Evolutionary conservation across 2,113 vertebrate genomes (phyloP).

Genomic region (Okapia johnstoni): DNA sequence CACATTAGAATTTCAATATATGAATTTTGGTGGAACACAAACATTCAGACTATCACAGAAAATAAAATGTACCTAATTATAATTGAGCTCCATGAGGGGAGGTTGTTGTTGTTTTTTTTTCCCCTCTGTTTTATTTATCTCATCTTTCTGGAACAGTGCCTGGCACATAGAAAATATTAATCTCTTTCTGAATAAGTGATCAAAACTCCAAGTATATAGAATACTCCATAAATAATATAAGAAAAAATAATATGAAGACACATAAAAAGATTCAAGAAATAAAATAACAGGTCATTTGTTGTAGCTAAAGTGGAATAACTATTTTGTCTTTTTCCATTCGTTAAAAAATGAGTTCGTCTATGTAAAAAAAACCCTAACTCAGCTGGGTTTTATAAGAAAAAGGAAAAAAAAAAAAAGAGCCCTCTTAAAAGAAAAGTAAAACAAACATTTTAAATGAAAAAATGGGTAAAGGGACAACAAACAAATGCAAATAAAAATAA

Average conservation of each 20-base stretch:
- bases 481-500: neutral
- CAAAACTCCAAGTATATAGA: neutral
- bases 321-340: neutral
- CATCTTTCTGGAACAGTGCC: neutral
- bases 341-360: neutral
- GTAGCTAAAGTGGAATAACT: neutral
- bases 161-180: neutral
- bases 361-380: neutral
- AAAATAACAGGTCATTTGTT: neutral
- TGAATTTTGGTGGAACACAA: neutral
- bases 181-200: neutral
- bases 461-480: neutral
- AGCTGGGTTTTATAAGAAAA: neutral
- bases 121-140: neutral
- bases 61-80: neutral
- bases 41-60: neutral
- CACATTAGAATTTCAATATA: neutral
- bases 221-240: neutral
- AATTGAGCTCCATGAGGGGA: neutral
- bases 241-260: neutral
- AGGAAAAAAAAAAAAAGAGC: neutral
- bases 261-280: neutral
- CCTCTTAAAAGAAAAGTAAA: neutral
- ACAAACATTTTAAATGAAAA: neutral
- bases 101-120: rapidly evolving